Evolutionary conservation across 2,113 vertebrate species (phyloP), one percentile per base, ranked within the genome.

Genomic region (Percina caprodes): DNA sequence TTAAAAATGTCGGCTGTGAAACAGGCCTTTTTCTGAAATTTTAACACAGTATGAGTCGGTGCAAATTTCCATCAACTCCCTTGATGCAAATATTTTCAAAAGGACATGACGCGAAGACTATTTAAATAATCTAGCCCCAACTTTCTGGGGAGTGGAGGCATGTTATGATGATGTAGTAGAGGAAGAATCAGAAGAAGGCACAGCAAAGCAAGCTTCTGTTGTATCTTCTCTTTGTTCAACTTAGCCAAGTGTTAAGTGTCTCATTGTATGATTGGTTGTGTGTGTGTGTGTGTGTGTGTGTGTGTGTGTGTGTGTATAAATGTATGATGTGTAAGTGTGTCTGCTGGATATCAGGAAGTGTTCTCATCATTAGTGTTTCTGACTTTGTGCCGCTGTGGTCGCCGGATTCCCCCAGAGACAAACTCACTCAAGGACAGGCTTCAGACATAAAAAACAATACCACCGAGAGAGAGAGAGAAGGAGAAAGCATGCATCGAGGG

Each of bases 371-470:
- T 87, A 91, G 81, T 49, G 77, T n/a, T 70, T 48, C 70, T 78
- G 82, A 6, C 66, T 89, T 30, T 93, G 88, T 86, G 86, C 84
- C 86, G 75, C 86, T 56, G 55, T 71, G 78, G 80, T 86, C 88
- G 74, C 86, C 84, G 88, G 78, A 86, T 83, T 85, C 86, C 93
- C 91, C 92, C 80, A 70, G 81, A 88, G 89, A 93, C 83, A 82
- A 79, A 92, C 91, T 80, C 79, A 80, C 87, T 92, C 93, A 94
- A 94, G 94, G 94, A 91, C 94, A 91, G 88, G 91, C 93, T 91
- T 94, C 88, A 94, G 92, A 94, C 92, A 89, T 85, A 92, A 92
- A 70, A 93, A 94, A 95, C 92, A 95, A 93, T 92, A 91, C 80
- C 80, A 72, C 68, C 48, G 88, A 89, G 91, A 87, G 89, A 52